These are phyloP conservation scores for Lacerta bilineata DNA, from an alignment of 2,797 vertebrate genomes.

Conservation along the genomic window DNA sequence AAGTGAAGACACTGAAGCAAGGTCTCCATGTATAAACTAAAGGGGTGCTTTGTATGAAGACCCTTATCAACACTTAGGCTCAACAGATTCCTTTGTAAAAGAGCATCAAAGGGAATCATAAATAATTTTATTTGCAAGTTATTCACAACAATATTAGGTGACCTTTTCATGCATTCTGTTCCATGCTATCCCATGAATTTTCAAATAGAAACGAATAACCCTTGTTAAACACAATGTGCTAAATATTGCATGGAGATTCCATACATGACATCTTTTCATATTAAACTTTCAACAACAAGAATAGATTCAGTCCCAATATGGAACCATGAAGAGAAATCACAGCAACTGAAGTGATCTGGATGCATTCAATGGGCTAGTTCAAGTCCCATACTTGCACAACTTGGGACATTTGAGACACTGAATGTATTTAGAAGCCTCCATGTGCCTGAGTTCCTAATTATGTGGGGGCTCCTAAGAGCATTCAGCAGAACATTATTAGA, in stretches of 20 bases:
- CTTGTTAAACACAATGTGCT: neutral
- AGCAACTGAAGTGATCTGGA: neutral
- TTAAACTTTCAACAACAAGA: constrained; percentile 37
- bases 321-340: neutral
- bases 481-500: too few relatives aligned
- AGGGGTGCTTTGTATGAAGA: too few relatives aligned
- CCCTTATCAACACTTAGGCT: too few relatives aligned
- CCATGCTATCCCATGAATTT: neutral
- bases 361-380: neutral
- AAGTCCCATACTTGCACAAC: neutral
- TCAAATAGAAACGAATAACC: neutral
- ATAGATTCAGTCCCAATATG: neutral
- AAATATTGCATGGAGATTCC: constrained; percentile 16
- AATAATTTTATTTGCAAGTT: constrained; percentile 30
- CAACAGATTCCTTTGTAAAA: constrained; percentile 34
- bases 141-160: neutral
- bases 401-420: neutral
- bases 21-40: too few relatives aligned
- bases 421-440: too few relatives aligned
- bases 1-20: too few relatives aligned
- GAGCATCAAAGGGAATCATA: neutral
- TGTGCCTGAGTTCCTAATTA: too few relatives aligned
- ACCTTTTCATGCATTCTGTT: neutral
- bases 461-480: too few relatives aligned
- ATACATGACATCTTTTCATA: constrained; percentile 5